These are phyloP conservation scores for Pseudorhiza aurosa DNA, from an alignment of 30 jellyfish, hydroid and myxozoan species.

Conservation along the genomic window DNA sequence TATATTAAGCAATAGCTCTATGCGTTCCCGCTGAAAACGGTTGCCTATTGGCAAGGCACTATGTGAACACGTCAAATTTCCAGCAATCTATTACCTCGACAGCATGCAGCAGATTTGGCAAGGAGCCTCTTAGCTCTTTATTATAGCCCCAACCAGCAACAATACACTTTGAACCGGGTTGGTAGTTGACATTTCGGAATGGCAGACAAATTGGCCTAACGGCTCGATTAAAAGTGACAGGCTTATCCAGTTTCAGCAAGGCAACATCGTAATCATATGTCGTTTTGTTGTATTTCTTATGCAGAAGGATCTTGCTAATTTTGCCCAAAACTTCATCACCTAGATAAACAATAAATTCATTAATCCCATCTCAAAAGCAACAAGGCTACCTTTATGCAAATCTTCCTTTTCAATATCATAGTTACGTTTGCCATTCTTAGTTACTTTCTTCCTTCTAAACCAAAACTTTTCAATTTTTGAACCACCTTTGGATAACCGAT, in stretches of 20 bases:
- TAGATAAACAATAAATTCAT: too few species aligned
- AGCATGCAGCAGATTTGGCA: slow-evolving; percentile 39
- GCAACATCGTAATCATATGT: slow-evolving; percentile 51
- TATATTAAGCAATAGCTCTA: too few species aligned
- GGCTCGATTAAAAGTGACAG: slow-evolving; percentile 9
- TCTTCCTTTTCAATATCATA: too few species aligned
- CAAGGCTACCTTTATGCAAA: too few species aligned
- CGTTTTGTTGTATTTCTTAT: background rate
- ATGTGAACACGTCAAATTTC: too few species aligned
- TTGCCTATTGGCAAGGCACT: too few species aligned
- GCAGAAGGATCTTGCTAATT: slow-evolving; percentile 34
- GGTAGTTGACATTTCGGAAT: slow-evolving; percentile 1
- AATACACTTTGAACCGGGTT: slow-evolving; percentile 32
- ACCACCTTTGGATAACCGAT: too few species aligned
- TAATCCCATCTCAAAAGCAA: too few species aligned
- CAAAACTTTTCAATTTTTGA: too few species aligned
- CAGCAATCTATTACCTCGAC: slow-evolving; percentile 22
- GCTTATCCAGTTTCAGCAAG: slow-evolving; percentile 19
- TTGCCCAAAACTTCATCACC: slow-evolving; percentile 43
- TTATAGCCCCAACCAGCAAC: slow-evolving; percentile 76
- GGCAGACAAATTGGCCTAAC: slow-evolving; percentile 62
- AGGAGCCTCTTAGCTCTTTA: slow-evolving; percentile 11
- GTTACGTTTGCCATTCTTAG: too few species aligned
- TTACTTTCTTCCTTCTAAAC: too few species aligned
- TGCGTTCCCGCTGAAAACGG: too few species aligned